Conservation (phyloP, 2,797 vertebrate genomes). For the Enteromius argenteus region DNA sequence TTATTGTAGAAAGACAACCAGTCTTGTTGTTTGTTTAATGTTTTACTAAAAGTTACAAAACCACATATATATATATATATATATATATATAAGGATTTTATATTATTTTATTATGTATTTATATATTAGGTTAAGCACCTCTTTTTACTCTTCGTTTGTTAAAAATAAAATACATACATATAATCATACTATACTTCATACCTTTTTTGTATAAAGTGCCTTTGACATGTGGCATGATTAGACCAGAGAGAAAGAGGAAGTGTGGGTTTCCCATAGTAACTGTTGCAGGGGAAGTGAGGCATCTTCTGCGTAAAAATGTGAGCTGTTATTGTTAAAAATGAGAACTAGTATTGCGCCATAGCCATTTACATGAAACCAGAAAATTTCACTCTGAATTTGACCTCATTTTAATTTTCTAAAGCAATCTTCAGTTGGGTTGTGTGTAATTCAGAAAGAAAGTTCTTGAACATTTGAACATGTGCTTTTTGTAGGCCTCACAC, state of each 20-base stretch:
- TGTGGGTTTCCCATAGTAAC: constrained; percentile 62
- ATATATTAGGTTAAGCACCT: neutral
- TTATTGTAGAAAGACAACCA: neutral
- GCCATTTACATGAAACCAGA: neutral
- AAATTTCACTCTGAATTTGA: neutral
- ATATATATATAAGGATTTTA: neutral
- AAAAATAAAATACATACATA: too few species aligned
- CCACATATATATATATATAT: neutral
- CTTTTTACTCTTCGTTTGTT: neutral
- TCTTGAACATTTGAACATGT: neutral
- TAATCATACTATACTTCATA: neutral
- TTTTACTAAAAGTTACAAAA: neutral
- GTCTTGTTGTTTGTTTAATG: neutral
- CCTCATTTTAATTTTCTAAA: neutral
- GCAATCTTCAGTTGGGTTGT: neutral
- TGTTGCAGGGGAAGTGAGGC: constrained; percentile 59
- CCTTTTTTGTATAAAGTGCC: neutral
- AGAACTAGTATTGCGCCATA: neutral
- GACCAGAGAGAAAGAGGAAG: constrained; percentile 58
- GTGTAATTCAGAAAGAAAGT: neutral
- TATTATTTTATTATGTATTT: neutral
- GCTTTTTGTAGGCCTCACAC: neutral
- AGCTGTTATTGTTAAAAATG: neutral
- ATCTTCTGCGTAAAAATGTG: constrained; percentile 30
- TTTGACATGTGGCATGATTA: neutral